Conservation (phyloP, 2,888 invertebrate species). For the Pseudeuparius sepicola region DNA sequence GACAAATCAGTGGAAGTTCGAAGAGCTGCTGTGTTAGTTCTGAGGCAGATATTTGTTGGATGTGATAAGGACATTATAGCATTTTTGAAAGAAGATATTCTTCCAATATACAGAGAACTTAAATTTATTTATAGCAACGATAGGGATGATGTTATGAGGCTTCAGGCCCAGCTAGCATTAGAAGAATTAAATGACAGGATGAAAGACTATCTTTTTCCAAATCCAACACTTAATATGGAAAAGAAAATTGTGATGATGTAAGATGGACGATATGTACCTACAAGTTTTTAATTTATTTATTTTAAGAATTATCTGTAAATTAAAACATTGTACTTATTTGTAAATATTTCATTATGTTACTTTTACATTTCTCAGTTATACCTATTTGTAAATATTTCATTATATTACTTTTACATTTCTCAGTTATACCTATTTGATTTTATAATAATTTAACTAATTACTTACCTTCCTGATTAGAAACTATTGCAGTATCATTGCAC, state of each 20-base stretch:
- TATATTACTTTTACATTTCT: too few relatives aligned
- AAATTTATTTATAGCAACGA: constrained; percentile 54
- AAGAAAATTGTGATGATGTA: constrained; percentile 27
- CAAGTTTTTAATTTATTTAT: too few relatives aligned
- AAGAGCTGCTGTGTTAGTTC: constrained; percentile 69
- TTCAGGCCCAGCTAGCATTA: constrained; percentile 68
- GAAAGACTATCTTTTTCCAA: constrained; percentile 49
- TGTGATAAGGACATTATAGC: constrained; percentile 58
- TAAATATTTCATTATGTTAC: too few relatives aligned
- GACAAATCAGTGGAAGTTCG: constrained; percentile 66
- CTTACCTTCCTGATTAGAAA: too few relatives aligned
- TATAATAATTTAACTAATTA: too few relatives aligned
- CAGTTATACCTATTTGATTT: too few relatives aligned
- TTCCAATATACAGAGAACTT: constrained; percentile 57
- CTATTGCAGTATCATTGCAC: too few relatives aligned
- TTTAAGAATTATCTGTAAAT: too few relatives aligned
- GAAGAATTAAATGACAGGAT: constrained; percentile 66
- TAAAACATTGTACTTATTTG: too few relatives aligned
- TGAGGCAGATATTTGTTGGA: constrained; percentile 63
- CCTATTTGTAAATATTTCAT: too few relatives aligned
- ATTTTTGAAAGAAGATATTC: constrained; percentile 54
- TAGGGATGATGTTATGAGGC: constrained; percentile 56
- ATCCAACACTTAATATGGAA: constrained; percentile 27
- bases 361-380: too few relatives aligned
- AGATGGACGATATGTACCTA: too few relatives aligned